Base-by-base conservation (phyloP, 1,140 invertebrate species). In the Rhyacophila brunnea region DNA sequence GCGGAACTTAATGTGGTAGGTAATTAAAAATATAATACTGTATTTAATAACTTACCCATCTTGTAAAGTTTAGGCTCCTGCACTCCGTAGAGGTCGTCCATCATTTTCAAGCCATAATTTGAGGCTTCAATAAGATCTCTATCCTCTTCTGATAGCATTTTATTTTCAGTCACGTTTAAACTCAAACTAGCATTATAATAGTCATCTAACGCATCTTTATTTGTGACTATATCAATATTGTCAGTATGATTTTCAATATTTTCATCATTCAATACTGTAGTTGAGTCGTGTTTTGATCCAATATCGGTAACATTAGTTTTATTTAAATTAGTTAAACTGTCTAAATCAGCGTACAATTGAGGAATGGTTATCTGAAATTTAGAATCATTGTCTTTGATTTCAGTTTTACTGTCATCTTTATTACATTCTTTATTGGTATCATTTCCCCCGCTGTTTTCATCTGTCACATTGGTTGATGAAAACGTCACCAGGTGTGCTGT, bases 21-120 rank as follows among this genome's bases (percentile, higher is more conserved):
- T n/a, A n/a, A n/a, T n/a, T n/a, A n/a, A n/a, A n/a, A n/a, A n/a
- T n/a, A n/a, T n/a, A n/a, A n/a, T n/a, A n/a, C n/a, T n/a, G n/a
- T n/a, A n/a, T n/a, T 48, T 13, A 23, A 5, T 28, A 13, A 77
- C 79, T 80, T 66, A 89, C 87, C 87, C 81, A 85, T 81, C 47
- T 83, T 79, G 70, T 87, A 89, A 3, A 88, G 76, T 61, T 83
- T 79, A 1, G 86, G 87, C 68, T 90, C 88, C 65, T 85, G 81
- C 34, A 84, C 74, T 11, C 79, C 75, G 62, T 85, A 84, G 14
- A 89, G 70, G 36, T 88, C 78, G 20, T 84, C 80, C 80, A 88
- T 87, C 42, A 81, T 82, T 54, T 81, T 75, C 45, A 89, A 74
- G 17, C 87, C 87, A 66, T 82, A 84, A 63, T 84, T 78, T 0